phyloP scores from a whole-genome alignment of 2,113 vertebrate species.

The Oreochromis spilurus region DNA sequence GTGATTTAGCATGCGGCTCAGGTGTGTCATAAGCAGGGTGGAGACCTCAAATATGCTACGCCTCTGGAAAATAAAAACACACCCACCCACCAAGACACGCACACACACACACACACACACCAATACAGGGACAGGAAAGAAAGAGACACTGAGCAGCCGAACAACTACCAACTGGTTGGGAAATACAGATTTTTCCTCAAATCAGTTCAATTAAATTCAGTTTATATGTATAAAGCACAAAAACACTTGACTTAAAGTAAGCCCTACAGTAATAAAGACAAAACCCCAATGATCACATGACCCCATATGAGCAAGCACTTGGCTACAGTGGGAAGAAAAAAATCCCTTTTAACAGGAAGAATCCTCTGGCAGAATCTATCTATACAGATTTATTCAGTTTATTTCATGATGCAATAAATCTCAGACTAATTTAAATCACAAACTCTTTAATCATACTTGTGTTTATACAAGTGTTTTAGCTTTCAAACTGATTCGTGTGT shows the following conservation, averaged over 20 bases:
- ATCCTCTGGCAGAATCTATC: accelerated
- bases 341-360: neutral
- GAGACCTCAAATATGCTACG: neutral
- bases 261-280: neutral
- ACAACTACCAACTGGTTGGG: neutral
- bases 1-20: neutral
- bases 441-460: neutral
- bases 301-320: neutral
- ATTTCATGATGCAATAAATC: neutral
- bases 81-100: neutral
- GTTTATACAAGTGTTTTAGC: neutral
- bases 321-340: neutral
- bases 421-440: neutral
- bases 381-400: neutral
- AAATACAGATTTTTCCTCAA: neutral
- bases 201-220: neutral
- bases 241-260: neutral
- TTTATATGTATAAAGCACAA: neutral
- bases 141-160: neutral
- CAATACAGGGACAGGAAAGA: neutral
- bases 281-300: neutral
- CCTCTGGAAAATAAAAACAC: neutral
- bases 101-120: neutral
- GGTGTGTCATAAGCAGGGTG: neutral
- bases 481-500: neutral